phyloP scores from a whole-genome alignment of 2,113 vertebrate species.

The Rhadina sibilatrix region DNA sequence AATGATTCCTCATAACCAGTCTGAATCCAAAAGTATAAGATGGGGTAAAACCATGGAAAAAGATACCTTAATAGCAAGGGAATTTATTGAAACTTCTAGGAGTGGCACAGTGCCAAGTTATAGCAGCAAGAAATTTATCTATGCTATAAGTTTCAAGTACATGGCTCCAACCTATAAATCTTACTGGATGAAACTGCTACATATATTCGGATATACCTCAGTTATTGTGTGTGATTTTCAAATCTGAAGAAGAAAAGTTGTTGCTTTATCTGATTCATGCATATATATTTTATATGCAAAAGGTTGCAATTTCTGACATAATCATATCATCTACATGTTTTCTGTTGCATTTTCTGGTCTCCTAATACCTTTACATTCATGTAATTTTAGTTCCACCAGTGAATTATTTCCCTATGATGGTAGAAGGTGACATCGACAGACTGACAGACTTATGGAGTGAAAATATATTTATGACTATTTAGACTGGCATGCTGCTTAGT shows the following conservation, averaged over 20 bases:
- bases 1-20: background rate
- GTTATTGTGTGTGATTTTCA: fast-evolving
- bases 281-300: background rate
- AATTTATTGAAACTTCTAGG: background rate
- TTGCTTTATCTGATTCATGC: background rate
- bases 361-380: background rate
- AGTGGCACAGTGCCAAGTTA: background rate
- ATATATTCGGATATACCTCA: background rate
- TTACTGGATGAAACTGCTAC: background rate
- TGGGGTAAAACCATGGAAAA: background rate
- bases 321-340: background rate
- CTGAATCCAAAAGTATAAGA: background rate
- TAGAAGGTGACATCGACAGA: background rate
- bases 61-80: background rate
- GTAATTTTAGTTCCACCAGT: background rate
- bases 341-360: background rate
- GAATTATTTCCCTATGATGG: background rate
- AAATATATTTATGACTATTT: background rate
- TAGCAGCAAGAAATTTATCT: background rate
- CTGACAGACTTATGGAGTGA: background rate
- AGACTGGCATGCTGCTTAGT: background rate
- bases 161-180: background rate
- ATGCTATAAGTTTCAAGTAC: background rate
- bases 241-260: background rate
- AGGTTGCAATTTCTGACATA: background rate